Conservation (phyloP, 2,113 vertebrate genomes). For the Peromyscus leucopus region DNA sequence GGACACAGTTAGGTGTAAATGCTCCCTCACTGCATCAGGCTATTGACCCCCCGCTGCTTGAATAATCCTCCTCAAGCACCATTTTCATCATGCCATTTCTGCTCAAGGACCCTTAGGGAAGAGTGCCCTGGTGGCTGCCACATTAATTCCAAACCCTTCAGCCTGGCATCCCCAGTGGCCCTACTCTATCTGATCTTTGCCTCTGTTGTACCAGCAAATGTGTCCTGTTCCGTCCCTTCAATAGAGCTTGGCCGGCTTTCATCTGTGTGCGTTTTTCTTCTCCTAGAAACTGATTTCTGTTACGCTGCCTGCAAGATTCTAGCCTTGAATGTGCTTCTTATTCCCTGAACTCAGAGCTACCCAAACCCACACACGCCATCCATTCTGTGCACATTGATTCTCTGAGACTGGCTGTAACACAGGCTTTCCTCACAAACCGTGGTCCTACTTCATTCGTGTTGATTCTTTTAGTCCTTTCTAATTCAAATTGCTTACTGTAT, state of each 20-base stretch:
- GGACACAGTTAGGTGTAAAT: constrained; percentile 22
- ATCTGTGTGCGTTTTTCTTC: background rate
- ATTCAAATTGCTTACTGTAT: background rate
- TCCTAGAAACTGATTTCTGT: background rate
- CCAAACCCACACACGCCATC: background rate
- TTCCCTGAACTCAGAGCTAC: background rate
- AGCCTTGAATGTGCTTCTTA: background rate
- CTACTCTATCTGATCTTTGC: background rate
- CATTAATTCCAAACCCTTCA: constrained; percentile 58
- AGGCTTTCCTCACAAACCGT: background rate
- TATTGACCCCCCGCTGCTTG: constrained; percentile 53
- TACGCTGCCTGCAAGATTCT: background rate
- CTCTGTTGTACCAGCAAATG: constrained; percentile 40
- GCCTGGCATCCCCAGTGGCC: constrained; percentile 1
- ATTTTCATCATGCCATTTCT: constrained; percentile 72
- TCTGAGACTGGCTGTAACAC: background rate
- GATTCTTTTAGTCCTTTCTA: background rate
- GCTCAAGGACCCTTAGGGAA: constrained; percentile 70
- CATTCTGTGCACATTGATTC: background rate
- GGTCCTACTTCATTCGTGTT: constrained; percentile 2
- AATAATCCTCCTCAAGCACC: constrained; percentile 77
- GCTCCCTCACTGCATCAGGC: constrained; percentile 38
- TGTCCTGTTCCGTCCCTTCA: background rate
- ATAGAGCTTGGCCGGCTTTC: background rate
- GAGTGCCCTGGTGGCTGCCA: constrained; percentile 46